phyloP scores from a whole-genome alignment of 2,797 vertebrate species.

The Hapalemur alaotrensis region DNA sequence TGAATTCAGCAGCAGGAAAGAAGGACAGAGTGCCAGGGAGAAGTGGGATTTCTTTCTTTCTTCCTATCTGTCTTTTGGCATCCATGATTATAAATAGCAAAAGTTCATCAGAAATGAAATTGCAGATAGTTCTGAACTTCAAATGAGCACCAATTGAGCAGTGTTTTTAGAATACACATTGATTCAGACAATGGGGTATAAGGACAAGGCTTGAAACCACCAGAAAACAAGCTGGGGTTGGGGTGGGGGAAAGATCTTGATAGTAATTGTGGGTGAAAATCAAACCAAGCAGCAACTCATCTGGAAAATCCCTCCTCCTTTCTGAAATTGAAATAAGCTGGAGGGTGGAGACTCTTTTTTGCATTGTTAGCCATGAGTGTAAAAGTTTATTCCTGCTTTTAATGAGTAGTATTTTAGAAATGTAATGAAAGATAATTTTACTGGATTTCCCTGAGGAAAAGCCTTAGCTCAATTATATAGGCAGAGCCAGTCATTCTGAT shows the following conservation, averaged over 20 bases:
- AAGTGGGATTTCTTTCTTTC: background rate
- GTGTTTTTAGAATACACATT: background rate
- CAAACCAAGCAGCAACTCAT: slow-evolving; percentile 64
- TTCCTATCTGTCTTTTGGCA: background rate
- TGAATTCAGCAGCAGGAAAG: slow-evolving; percentile 65
- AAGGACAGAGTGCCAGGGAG: background rate
- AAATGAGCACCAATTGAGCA: background rate
- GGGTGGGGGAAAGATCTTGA: background rate
- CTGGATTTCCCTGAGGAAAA: slow-evolving; percentile 74
- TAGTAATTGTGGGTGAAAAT: slow-evolving; percentile 58
- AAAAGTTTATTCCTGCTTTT: slow-evolving; percentile 81
- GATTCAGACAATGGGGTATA: background rate
- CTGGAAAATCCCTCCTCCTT: slow-evolving; percentile 72
- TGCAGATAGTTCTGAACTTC: background rate
- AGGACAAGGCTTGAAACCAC: slow-evolving; percentile 6
- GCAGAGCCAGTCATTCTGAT: slow-evolving; percentile 68
- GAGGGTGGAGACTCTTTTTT: slow-evolving; percentile 68
- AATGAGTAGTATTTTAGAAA: slow-evolving; percentile 80
- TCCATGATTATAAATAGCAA: slow-evolving; percentile 38
- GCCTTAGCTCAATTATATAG: slow-evolving; percentile 62
- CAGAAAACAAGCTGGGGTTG: background rate
- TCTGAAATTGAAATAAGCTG: slow-evolving; percentile 72
- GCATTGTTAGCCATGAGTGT: slow-evolving; percentile 76
- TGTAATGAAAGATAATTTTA: slow-evolving; percentile 81
- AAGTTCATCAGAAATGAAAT: slow-evolving; percentile 40